Evolutionary conservation across 30 jellyfish, hydroid and myxozoan species (phyloP).

Genomic region (Turritopsis rubra): DNA sequence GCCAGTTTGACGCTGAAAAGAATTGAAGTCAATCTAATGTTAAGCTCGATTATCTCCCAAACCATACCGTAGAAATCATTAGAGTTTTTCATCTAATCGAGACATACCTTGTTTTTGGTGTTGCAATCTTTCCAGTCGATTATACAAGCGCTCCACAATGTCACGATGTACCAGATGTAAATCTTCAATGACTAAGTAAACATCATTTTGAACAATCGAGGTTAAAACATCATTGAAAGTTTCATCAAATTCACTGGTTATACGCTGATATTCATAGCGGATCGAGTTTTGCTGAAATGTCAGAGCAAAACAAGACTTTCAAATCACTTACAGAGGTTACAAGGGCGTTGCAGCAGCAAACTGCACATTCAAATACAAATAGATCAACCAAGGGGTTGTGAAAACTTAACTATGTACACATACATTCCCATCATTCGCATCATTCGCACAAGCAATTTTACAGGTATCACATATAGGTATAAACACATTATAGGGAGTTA

Average conservation of each 20-base stretch:
- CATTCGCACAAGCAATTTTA: too few relatives aligned
- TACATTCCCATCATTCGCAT: too few relatives aligned
- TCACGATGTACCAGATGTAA: background rate
- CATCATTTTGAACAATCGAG: constrained; percentile 19
- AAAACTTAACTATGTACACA: too few relatives aligned
- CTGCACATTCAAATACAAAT: too few relatives aligned
- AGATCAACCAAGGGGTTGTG: too few relatives aligned
- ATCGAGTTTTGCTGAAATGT: background rate
- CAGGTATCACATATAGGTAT: too few relatives aligned
- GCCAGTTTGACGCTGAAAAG: background rate
- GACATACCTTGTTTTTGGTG: constrained; percentile 1
- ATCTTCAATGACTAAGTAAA: constrained; percentile 1
- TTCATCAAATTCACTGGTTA: background rate
- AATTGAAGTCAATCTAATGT: background rate
- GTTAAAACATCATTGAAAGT: background rate
- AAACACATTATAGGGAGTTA: too few relatives aligned
- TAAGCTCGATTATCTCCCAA: background rate
- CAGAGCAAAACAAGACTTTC: too few relatives aligned
- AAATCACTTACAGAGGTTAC: too few relatives aligned
- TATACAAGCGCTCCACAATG: background rate
- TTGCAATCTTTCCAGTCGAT: background rate
- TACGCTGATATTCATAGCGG: background rate
- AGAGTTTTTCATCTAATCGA: background rate
- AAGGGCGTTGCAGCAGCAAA: too few relatives aligned
- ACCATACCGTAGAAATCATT: background rate